Base-by-base conservation (phyloP, 2,888 invertebrate species). In the Epinotia nisella region DNA sequence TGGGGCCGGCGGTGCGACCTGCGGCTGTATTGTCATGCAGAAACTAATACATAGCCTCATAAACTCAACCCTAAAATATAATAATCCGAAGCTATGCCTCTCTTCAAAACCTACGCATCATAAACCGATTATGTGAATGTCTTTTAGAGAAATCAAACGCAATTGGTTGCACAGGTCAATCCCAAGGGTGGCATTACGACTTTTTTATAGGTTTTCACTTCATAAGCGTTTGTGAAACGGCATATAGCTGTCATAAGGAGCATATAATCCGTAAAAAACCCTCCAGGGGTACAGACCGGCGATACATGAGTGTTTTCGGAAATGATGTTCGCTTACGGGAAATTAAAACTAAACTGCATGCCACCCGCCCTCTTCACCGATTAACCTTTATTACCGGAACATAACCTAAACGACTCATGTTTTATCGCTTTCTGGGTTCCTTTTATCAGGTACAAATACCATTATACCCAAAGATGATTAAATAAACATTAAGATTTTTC, bases 1-100 rank as follows among this genome's bases (percentile, higher is more conserved):
- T 81, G 82, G 77, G 79, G 79, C 72, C 58, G 39, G 49, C 83
- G 82, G 82, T 82, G 81, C 83, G 83, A 76, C 74, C 75, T 69
- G 71, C 77, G 76, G 78, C 19, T 60, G 60, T 55, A 41, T 66
- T 66, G 65, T 68, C 35, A 71, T 71, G 58, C 71, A 66, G 39
- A 66, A 66, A 5, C 10, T 39, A 15, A 66, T n/a, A 65, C 15
- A 65, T 65, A 65, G 3, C 61, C 62, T 17, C 41, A 41, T 56
- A 70, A 64, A 64, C 49, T 56, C 19, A 56, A 55, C 41, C 24
- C 45, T 13, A 67, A 58, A 35, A 49, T 58, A 58, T 29, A 49
- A 62, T 49, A 62, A 49, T 45, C 21, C 13, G 21, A 24, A 24
- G 45, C 45, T 19, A 17, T 0, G n/a, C 51, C 5, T 17, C 29